phyloP scores from a whole-genome alignment of 2,888 invertebrate species.

The Chydorus sphaericus region DNA sequence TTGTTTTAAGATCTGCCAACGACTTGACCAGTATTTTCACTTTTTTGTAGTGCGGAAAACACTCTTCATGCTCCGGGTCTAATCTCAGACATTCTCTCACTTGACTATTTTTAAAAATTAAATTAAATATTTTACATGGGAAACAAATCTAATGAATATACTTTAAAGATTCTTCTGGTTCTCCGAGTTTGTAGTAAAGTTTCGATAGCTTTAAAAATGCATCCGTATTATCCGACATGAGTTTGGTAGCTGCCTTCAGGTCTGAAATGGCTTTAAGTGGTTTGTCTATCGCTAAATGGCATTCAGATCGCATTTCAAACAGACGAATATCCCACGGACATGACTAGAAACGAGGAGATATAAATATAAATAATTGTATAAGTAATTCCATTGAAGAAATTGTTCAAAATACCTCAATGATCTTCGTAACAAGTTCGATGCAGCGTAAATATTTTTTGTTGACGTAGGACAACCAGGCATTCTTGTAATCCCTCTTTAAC shows the following conservation, averaged over 20 bases:
- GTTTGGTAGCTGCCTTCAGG: constrained; percentile 72
- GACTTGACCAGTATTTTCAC: constrained; percentile 82
- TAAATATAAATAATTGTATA: neutral
- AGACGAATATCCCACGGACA: constrained; percentile 81
- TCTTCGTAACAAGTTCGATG: constrained; percentile 45
- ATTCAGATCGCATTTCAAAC: constrained; percentile 71
- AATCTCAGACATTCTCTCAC: constrained; percentile 91
- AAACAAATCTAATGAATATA: constrained; percentile 28
- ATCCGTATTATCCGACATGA: constrained; percentile 79
- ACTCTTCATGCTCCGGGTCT: constrained; percentile 93
- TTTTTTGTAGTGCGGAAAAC: constrained; percentile 91
- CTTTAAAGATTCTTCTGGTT: constrained; percentile 78
- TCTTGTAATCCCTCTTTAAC: constrained; percentile 44
- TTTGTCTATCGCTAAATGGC: constrained; percentile 64
- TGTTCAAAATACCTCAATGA: constrained; percentile 44
- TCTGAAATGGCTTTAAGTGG: constrained; percentile 76
- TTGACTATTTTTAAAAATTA: constrained; percentile 40
- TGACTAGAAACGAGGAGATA: constrained; percentile 27
- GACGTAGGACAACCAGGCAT: constrained; percentile 46
- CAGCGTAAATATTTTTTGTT: constrained; percentile 43
- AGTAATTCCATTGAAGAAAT: neutral
- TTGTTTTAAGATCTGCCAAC: constrained; percentile 46
- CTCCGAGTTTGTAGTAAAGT: constrained; percentile 77
- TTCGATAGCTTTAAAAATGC: constrained; percentile 69
- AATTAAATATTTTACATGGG: neutral